Conservation (phyloP, 2,797 vertebrate species). For the Pygocentrus nattereri region DNA sequence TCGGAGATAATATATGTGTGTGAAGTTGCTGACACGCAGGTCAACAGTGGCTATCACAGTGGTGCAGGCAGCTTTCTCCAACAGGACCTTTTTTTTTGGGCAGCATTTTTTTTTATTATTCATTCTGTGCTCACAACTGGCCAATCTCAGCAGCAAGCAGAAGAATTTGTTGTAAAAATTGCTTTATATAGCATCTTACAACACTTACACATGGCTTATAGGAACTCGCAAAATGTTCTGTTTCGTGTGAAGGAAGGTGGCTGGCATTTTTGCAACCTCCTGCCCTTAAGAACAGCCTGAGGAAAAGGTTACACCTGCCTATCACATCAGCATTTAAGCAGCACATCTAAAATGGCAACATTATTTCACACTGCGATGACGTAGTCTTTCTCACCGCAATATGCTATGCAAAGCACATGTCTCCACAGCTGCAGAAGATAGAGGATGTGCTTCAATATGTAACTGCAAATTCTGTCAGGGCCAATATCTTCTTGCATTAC, state of each 20-base stretch:
- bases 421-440: conserved; percentile 32
- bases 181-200: background rate
- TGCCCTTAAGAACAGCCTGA: background rate
- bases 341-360: conserved; percentile 35
- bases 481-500: conserved; percentile 60
- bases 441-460: conserved; percentile 48
- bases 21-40: conserved; percentile 28
- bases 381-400: conserved; percentile 19
- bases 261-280: conserved; percentile 5
- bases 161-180: conserved; percentile 16
- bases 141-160: background rate
- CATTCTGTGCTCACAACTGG: background rate
- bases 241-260: background rate
- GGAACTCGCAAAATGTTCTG: conserved; percentile 15
- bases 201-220: background rate
- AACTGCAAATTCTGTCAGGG: conserved; percentile 51
- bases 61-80: conserved; percentile 30
- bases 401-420: conserved; percentile 22
- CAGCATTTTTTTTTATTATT: background rate
- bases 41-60: conserved; percentile 34
- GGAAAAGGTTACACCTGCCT: conserved; percentile 28
- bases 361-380: conserved; percentile 37
- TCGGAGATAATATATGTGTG: conserved; percentile 45
- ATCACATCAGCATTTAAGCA: conserved; percentile 22
- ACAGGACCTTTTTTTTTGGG: background rate